Evolutionary conservation across 2,888 invertebrate species (phyloP).

Genomic region (Cylloceria caligata): DNA sequence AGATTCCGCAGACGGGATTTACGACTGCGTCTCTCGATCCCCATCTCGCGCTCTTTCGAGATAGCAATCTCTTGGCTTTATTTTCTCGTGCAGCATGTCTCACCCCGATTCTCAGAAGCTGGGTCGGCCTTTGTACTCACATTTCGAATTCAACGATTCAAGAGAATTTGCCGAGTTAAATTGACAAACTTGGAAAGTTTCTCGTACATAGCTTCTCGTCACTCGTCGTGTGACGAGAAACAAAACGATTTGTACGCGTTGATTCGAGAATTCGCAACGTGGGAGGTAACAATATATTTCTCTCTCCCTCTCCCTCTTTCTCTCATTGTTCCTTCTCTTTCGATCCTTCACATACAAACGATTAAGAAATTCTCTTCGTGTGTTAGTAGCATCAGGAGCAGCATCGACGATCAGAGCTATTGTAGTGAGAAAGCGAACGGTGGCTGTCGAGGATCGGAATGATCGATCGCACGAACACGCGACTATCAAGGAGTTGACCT

Average conservation of each 20-base stretch:
- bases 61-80: constrained; percentile 60
- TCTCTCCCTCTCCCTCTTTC: constrained; percentile 63
- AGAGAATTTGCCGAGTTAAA: background rate
- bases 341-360: constrained; percentile 25
- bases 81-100: constrained; percentile 72
- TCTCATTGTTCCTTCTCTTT: constrained; percentile 48
- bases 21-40: constrained; percentile 49
- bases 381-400: constrained; percentile 49
- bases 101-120: constrained; percentile 37
- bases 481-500: constrained; percentile 67
- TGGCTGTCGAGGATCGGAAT: constrained; percentile 70
- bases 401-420: constrained; percentile 47
- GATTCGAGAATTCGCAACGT: constrained; percentile 72
- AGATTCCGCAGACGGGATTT: constrained; percentile 63
- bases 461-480: constrained; percentile 82
- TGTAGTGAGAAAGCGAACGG: constrained; percentile 23
- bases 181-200: background rate
- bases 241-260: constrained; percentile 44
- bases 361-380: constrained; percentile 25
- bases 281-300: constrained; percentile 82
- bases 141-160: constrained; percentile 15
- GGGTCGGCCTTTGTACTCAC: background rate
- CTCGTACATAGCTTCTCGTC: background rate
- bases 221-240: constrained; percentile 33
- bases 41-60: constrained; percentile 37